Conservation (phyloP, 1,140 invertebrate genomes). For the Arion vulgaris region DNA sequence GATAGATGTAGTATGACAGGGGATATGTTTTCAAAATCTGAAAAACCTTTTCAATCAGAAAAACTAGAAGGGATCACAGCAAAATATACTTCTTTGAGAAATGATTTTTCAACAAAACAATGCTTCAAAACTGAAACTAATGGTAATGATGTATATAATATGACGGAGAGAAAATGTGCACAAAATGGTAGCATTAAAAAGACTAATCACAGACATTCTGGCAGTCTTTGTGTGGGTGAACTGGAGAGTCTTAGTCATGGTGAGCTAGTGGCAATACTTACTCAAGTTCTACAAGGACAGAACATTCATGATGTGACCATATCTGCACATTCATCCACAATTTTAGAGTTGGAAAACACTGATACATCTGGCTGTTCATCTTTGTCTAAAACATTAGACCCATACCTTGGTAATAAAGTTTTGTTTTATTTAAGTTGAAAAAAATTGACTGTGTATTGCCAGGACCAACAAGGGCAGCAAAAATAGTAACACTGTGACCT, state of each 20-base stretch:
- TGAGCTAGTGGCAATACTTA: conserved; percentile 3
- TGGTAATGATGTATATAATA: background rate
- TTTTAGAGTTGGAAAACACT: no score
- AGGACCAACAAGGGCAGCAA: no score
- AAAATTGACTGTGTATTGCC: no score
- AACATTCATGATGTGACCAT: background rate
- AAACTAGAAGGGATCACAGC: background rate
- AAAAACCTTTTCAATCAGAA: background rate
- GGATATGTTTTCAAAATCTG: no score
- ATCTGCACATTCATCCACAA: background rate
- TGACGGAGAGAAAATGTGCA: background rate
- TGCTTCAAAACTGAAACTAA: background rate
- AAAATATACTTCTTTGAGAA: background rate
- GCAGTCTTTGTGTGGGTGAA: background rate
- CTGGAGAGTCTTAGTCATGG: background rate
- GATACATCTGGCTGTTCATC: no score
- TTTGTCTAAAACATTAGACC: no score
- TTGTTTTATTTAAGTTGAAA: no score
- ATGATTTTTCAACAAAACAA: background rate
- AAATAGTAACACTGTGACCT: no score
- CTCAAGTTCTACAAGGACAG: background rate
- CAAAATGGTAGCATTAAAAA: background rate
- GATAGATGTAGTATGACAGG: no score
- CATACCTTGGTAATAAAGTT: no score
- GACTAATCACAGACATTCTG: no score